These are phyloP conservation scores for Neoaliturus tenellus DNA, from an alignment of 2,888 invertebrate genomes.

Conservation along the genomic window DNA sequence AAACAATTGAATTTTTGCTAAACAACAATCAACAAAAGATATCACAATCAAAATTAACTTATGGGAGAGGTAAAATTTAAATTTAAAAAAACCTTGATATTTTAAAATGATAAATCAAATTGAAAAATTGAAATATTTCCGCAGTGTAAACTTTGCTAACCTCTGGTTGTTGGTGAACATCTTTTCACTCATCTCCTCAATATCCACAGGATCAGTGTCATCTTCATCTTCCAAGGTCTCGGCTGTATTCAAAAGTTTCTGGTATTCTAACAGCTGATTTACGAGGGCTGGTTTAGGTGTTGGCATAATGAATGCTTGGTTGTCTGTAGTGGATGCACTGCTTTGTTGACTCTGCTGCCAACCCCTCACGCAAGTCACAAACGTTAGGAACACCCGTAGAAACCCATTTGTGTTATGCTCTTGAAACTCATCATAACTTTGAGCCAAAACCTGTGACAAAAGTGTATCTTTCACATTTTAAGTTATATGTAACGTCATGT, in stretches of 20 bases:
- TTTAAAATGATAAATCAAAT: no score
- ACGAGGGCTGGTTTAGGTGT: not conserved
- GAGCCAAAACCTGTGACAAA: slow-evolving; percentile 78
- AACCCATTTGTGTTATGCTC: slow-evolving; percentile 78
- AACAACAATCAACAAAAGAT: no score
- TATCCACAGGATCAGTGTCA: slow-evolving; percentile 1
- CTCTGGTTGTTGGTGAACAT: not conserved
- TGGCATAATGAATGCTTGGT: not conserved
- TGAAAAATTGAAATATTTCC: no score
- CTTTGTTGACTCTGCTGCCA: slow-evolving; percentile 71
- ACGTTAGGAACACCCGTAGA: slow-evolving; percentile 83
- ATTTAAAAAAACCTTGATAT: no score
- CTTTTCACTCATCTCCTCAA: not conserved
- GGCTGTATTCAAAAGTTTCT: slow-evolving; percentile 45
- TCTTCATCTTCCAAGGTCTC: slow-evolving; percentile 49
- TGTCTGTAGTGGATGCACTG: not conserved
- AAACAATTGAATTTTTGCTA: no score
- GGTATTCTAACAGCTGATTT: slow-evolving; percentile 54
- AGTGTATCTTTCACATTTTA: no score
- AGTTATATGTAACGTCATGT: no score
- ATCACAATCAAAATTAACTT: no score
- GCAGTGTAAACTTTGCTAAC: not conserved
- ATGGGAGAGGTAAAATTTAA: no score
- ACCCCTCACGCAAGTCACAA: slow-evolving; percentile 77
- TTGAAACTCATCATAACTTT: slow-evolving; percentile 78